phyloP scores from a whole-genome alignment of 1,140 invertebrate species.

The Bactericera cockerelli region DNA sequence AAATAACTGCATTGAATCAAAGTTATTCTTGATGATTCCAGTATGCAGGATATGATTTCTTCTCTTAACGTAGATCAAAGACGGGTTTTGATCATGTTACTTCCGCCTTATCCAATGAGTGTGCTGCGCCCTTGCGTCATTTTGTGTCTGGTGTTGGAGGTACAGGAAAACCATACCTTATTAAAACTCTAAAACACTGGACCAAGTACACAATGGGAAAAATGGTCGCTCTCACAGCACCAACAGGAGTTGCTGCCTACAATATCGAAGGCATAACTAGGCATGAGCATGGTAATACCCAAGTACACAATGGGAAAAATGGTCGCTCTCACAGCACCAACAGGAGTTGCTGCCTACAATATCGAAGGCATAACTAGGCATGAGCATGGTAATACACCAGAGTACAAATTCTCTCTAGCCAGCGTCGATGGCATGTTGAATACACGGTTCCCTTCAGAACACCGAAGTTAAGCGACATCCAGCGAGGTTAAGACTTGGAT shows the following conservation, averaged over 20 bases:
- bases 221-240: slow-evolving; percentile 22
- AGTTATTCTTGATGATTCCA: slow-evolving; percentile 14
- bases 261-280: slow-evolving; percentile 24
- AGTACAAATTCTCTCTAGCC: too few relatives aligned
- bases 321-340: slow-evolving; percentile 19
- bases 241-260: slow-evolving; percentile 23
- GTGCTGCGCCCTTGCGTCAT: slow-evolving; percentile 1
- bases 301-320: slow-evolving; percentile 20
- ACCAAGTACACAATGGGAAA: slow-evolving; percentile 18
- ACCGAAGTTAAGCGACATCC: too few relatives aligned
- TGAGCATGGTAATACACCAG: slow-evolving; percentile 19
- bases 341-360: slow-evolving; percentile 24
- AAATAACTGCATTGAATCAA: slow-evolving; percentile 20
- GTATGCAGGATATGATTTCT: slow-evolving; percentile 20
- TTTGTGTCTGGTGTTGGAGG: slow-evolving; percentile 20
- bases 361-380: slow-evolving; percentile 23
- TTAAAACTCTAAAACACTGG: slow-evolving; percentile 18
- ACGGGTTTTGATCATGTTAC: slow-evolving; percentile 22
- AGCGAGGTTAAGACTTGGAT: too few relatives aligned
- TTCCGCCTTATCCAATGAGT: not conserved
- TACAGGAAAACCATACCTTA: slow-evolving; percentile 23
- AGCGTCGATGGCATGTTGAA: too few relatives aligned
- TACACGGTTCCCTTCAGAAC: too few relatives aligned
- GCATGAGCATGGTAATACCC: too few relatives aligned
- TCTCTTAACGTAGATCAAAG: slow-evolving; percentile 24